phyloP scores from a whole-genome alignment of 2,888 invertebrate species.

The Aphidoletes aphidimyza region DNA sequence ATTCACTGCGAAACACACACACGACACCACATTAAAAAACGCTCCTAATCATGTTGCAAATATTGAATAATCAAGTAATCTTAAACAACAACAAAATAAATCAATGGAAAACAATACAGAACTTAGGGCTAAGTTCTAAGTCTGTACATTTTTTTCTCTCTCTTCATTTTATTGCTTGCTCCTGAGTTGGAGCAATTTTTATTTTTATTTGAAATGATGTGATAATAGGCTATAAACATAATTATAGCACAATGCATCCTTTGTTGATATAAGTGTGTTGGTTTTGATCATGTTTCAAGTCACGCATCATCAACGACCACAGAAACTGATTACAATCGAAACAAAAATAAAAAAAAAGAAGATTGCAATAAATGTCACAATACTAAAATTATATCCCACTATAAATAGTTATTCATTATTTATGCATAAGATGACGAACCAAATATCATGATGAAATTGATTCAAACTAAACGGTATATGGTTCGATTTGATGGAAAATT shows the following conservation, averaged over 20 bases:
- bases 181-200: background rate
- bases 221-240: constrained; percentile 44
- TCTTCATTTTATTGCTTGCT: too few relatives aligned
- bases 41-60: constrained; percentile 45
- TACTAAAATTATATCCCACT: background rate
- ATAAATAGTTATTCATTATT: constrained; percentile 18
- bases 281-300: too few relatives aligned
- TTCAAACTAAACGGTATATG: too few relatives aligned
- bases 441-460: background rate
- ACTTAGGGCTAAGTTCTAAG: constrained; percentile 41
- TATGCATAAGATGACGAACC: background rate
- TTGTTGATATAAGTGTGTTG: background rate
- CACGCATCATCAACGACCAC: background rate
- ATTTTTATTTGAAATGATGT: background rate
- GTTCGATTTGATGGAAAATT: background rate
- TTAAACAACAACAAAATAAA: background rate
- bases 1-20: background rate
- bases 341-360: background rate
- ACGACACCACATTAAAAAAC: background rate
- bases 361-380: constrained; percentile 32
- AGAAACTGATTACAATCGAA: background rate
- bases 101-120: background rate
- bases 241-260: constrained; percentile 51
- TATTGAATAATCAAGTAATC: background rate
- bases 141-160: background rate